These are phyloP conservation scores for Antennarius striatus DNA, from an alignment of 2,113 vertebrate species.

Conservation along the genomic window DNA sequence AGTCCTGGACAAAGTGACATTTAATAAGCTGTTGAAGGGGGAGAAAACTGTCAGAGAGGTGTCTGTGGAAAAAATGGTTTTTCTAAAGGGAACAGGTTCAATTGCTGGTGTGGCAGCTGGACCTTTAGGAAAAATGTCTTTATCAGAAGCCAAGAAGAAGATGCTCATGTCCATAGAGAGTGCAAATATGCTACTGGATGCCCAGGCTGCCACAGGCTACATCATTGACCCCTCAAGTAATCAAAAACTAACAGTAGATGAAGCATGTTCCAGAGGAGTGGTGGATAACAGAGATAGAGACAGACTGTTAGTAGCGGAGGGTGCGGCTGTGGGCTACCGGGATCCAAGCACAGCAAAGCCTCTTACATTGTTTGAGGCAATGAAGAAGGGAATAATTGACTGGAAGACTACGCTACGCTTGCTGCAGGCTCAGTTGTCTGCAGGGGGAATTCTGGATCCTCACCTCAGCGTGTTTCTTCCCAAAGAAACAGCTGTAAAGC, in stretches of 20 bases:
- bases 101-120: constrained; percentile 74
- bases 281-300: constrained; percentile 84
- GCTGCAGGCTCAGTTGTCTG: constrained; percentile 87
- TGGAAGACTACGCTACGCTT: constrained; percentile 86
- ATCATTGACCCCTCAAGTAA: constrained; percentile 86
- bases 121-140: constrained; percentile 35
- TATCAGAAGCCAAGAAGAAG: constrained; percentile 56
- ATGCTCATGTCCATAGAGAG: constrained; percentile 30
- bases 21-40: constrained; percentile 84
- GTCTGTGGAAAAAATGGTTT: constrained; percentile 80
- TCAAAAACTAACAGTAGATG: constrained; percentile 84
- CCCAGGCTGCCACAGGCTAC: constrained; percentile 90
- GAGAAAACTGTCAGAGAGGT: constrained; percentile 86
- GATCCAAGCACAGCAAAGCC: constrained; percentile 83
- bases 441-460: constrained; percentile 86
- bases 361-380: constrained; percentile 87
- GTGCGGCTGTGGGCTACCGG: constrained; percentile 86
- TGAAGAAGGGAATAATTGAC: constrained; percentile 88
- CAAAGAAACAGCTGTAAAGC: constrained; percentile 83
- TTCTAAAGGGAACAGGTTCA: constrained; percentile 77
- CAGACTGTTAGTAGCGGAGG: constrained; percentile 82
- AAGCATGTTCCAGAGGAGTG: constrained; percentile 82
- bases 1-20: constrained; percentile 81
- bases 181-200: constrained; percentile 70
- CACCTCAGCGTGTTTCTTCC: constrained; percentile 86